Evolutionary conservation across 2,797 vertebrate species (phyloP).

Genomic region (Paramormyrops hopkinsi): DNA sequence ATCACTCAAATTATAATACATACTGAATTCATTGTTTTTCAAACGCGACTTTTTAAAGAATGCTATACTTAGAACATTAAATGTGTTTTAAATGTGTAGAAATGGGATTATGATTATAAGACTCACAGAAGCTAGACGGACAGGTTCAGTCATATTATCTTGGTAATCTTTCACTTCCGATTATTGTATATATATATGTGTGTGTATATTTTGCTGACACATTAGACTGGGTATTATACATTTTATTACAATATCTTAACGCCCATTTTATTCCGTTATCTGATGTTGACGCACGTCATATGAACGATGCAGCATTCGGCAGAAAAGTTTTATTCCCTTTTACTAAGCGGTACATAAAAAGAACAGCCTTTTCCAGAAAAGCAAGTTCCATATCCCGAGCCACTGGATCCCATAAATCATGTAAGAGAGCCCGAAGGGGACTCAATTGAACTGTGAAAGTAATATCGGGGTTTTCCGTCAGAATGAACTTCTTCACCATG

Average conservation of each 20-base stretch:
- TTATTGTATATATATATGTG: background rate
- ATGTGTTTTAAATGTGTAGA: background rate
- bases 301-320: background rate
- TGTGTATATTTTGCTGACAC: background rate
- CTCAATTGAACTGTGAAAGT: conserved; percentile 84
- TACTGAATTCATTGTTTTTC: background rate
- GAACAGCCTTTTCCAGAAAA: conserved; percentile 69
- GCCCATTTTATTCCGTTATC: background rate
- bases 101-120: background rate
- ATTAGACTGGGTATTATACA: background rate
- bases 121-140: background rate
- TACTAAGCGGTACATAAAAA: conserved; percentile 43
- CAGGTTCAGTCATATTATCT: background rate
- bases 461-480: conserved; percentile 96
- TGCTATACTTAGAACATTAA: background rate
- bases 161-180: background rate
- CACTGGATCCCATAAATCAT: conserved; percentile 78
- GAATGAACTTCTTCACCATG: conserved; percentile 88
- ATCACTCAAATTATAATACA: background rate
- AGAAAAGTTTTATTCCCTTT: background rate
- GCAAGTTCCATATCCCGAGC: conserved; percentile 71
- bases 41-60: background rate
- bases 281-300: background rate
- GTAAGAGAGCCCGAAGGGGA: conserved; percentile 69
- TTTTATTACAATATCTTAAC: background rate